phyloP scores from a whole-genome alignment of 1,140 invertebrate genomes.

The Caenorhabditis brenneri region DNA sequence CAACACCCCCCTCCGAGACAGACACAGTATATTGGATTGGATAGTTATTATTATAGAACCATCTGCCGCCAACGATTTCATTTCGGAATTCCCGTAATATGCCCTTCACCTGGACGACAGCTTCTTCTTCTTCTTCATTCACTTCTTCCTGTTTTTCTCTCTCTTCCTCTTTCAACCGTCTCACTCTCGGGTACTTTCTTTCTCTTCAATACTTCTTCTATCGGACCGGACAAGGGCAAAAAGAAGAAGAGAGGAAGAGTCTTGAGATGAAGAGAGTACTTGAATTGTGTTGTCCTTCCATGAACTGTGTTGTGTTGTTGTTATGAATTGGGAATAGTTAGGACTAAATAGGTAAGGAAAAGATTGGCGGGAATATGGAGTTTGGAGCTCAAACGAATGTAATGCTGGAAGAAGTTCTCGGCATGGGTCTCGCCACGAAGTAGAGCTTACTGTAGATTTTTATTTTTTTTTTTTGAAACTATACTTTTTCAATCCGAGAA shows the following conservation, averaged over 20 bases:
- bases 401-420: too few relatives aligned
- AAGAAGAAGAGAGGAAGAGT: not conserved
- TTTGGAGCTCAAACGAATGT: too few relatives aligned
- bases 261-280: constrained; percentile 29
- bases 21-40: constrained; percentile 8
- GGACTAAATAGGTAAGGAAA: too few relatives aligned
- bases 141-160: not conserved
- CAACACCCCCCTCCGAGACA: not conserved
- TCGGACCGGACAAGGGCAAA: not conserved
- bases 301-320: too few relatives aligned
- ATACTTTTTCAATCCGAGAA: too few relatives aligned
- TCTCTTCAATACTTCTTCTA: too few relatives aligned
- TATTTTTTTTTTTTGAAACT: too few relatives aligned
- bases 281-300: not conserved
- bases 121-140: not conserved
- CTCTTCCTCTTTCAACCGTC: not conserved
- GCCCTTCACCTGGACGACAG: not conserved
- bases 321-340: too few relatives aligned
- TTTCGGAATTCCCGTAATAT: constrained; percentile 21
- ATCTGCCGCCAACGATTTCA: not conserved
- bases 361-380: too few relatives aligned
- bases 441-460: too few relatives aligned
- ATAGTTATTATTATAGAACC: constrained; percentile 37
- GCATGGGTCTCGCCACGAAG: too few relatives aligned
- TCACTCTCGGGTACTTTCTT: not conserved